Percentiles rank a stretch among this genome's conserved stretches.
phyloP scores from a whole-genome alignment of 2,888 invertebrate species.

The Frankliniella fusca region DNA sequence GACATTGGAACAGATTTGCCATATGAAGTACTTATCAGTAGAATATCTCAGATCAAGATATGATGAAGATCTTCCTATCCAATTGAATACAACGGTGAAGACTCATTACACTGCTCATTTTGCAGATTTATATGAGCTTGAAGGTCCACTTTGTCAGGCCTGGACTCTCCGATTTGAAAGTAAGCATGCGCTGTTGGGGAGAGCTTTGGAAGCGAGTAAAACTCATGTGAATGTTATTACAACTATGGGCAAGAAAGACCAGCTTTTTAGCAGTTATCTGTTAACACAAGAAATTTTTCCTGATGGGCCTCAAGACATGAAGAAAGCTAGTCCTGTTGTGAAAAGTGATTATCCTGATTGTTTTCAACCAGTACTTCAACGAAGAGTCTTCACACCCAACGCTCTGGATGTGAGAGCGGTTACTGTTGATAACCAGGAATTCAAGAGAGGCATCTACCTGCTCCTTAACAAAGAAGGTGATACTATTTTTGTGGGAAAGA shows the following conservation, averaged over 20 bases:
- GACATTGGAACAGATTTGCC: neutral
- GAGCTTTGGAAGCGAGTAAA: neutral
- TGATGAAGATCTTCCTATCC: too few relatives aligned
- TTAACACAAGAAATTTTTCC: neutral
- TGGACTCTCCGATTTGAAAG: neutral
- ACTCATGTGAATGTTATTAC: neutral
- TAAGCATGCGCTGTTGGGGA: neutral
- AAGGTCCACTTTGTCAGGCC: neutral
- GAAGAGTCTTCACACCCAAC: too few relatives aligned
- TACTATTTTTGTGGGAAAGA: neutral
- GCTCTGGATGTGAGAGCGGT: too few relatives aligned
- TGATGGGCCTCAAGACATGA: neutral
- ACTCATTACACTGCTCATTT: neutral
- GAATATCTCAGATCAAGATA: neutral
- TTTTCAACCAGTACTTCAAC: too few relatives aligned
- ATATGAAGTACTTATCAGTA: neutral
- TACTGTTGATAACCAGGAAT: too few relatives aligned
- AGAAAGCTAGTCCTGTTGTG: neutral
- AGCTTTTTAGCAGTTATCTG: neutral
- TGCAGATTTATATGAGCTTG: neutral
- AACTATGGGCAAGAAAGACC: neutral
- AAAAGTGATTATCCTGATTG: neutral
- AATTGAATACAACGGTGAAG: neutral
- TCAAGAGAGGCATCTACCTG: too few relatives aligned
- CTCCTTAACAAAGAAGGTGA: neutral